Conservation (phyloP, 1,140 invertebrate genomes). For the Araneus ventricosus region DNA sequence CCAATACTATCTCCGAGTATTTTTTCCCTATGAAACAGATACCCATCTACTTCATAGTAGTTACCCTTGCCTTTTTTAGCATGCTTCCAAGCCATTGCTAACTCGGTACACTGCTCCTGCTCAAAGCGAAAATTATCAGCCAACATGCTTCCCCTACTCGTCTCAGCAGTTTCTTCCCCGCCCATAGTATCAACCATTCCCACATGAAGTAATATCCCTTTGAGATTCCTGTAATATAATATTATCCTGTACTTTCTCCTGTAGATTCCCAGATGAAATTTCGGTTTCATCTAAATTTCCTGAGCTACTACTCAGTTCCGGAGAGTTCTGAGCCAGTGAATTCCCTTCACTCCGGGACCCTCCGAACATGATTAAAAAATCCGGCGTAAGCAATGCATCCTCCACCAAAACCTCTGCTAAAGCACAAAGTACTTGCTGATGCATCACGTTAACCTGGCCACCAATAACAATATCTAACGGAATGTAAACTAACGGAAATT, state of each 20-base stretch:
- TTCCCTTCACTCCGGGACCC: not conserved
- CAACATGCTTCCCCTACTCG: not conserved
- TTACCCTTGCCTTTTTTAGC: not conserved
- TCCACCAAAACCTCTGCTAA: not conserved
- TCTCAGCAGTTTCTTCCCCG: not conserved
- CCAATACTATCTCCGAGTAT: not conserved
- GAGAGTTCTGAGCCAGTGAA: not conserved
- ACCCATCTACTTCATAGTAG: not conserved
- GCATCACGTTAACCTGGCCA: not conserved
- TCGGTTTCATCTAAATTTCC: not conserved
- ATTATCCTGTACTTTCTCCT: not conserved
- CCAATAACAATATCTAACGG: not conserved
- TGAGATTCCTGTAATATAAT: not conserved
- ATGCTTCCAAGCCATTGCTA: not conserved
- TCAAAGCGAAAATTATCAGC: not conserved
- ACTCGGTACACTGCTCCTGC: not conserved
- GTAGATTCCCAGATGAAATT: not conserved
- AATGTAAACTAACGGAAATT: not conserved
- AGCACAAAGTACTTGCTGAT: not conserved
- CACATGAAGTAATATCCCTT: not conserved
- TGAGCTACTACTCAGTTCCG: not conserved
- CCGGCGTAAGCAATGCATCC: not conserved
- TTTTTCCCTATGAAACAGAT: not conserved
- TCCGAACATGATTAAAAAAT: not conserved
- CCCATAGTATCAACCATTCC: not conserved